These are phyloP conservation scores for Microctenopoma lineatum DNA, from an alignment of 2,797 vertebrate genomes.

Conservation along the genomic window DNA sequence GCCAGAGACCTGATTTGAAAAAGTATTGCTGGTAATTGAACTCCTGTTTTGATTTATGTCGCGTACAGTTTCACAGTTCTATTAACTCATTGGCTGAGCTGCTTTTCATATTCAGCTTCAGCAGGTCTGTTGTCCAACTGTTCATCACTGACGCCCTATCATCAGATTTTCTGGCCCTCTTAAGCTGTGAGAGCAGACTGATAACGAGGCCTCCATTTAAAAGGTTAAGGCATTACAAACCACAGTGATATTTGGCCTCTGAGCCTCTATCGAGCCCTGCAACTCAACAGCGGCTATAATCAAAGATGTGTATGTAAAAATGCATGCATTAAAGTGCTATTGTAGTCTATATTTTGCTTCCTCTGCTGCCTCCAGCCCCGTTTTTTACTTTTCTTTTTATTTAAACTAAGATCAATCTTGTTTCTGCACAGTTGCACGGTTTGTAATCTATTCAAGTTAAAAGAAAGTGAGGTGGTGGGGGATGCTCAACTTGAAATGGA, in stretches of 20 bases:
- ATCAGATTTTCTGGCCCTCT: constrained; percentile 62
- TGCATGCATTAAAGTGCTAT: constrained; percentile 28
- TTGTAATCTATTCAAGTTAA: constrained; percentile 79
- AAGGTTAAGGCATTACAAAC: constrained; percentile 70
- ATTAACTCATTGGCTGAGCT: constrained; percentile 19
- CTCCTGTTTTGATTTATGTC: background rate
- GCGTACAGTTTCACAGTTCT: background rate
- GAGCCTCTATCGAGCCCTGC: constrained; percentile 29
- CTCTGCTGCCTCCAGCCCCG: constrained; percentile 14
- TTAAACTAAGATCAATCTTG: constrained; percentile 68
- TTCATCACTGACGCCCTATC: constrained; percentile 66
- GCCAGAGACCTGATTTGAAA: constrained; percentile 24
- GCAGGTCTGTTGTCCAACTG: constrained; percentile 40
- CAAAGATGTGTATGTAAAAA: constrained; percentile 18
- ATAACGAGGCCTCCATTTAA: constrained; percentile 77
- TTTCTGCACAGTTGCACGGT: constrained; percentile 81
- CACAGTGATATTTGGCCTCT: constrained; percentile 26
- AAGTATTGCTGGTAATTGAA: constrained; percentile 5
- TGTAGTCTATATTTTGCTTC: constrained; percentile 26
- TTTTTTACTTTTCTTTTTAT: constrained; percentile 41
- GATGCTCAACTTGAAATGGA: constrained; percentile 77
- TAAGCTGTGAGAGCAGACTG: constrained; percentile 38
- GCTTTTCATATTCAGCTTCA: constrained; percentile 23
- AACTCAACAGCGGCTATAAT: constrained; percentile 11
- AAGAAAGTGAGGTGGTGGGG: constrained; percentile 17